Conservation (phyloP, 2,888 invertebrate genomes). For the Podotricha telesiphe region DNA sequence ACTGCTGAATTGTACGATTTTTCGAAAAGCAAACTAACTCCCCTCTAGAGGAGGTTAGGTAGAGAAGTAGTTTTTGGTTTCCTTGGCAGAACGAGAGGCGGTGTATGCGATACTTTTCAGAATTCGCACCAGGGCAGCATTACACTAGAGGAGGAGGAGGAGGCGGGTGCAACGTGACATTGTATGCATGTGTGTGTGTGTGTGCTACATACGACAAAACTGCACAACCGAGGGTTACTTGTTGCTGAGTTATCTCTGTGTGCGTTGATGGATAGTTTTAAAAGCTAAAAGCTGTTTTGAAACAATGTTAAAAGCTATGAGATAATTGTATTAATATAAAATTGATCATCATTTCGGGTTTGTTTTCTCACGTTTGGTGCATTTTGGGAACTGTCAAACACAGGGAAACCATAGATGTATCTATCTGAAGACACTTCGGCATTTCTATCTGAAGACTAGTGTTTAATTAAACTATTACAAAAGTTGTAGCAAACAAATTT, state of each 20-base stretch:
- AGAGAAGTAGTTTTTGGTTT: background rate
- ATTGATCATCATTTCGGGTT: too few relatives aligned
- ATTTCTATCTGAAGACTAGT: too few relatives aligned
- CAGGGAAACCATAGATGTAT: too few relatives aligned
- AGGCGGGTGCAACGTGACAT: background rate
- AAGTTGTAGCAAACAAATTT: too few relatives aligned
- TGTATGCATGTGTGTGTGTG: background rate
- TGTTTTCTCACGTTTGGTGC: too few relatives aligned
- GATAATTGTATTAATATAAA: background rate
- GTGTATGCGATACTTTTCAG: background rate
- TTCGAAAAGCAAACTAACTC: slow-evolving; percentile 1
- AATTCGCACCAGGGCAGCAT: slow-evolving; percentile 9
- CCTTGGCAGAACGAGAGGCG: background rate
- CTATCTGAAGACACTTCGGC: too few relatives aligned
- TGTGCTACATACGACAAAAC: background rate
- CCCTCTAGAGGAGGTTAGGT: slow-evolving; percentile 5
- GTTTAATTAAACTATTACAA: too few relatives aligned
- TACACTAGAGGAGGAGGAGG: slow-evolving; percentile 2
- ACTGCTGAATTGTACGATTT: slow-evolving; percentile 26
- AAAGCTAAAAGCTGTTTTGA: background rate
- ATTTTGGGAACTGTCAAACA: too few relatives aligned
- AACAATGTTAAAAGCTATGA: background rate
- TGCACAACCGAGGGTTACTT: background rate
- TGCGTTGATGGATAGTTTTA: background rate
- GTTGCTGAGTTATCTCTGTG: background rate